Base-by-base conservation (phyloP, 2,888 invertebrate species). In the Nomada fucata region DNA sequence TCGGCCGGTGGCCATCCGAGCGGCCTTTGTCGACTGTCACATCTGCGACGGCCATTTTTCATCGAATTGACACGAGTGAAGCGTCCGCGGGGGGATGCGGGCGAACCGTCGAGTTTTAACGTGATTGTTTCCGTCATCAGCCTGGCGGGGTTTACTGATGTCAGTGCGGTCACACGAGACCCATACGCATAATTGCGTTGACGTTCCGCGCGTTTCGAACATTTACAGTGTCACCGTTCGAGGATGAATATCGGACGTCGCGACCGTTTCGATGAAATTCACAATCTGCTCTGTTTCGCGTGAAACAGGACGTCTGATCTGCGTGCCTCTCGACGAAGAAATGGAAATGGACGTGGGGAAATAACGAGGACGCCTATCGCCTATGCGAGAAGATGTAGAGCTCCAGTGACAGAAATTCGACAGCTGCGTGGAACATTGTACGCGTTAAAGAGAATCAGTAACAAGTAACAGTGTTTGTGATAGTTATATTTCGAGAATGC, bases 141-240 rank as follows among this genome's bases (percentile, higher is more conserved):
- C 15, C 42, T 50, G 55, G 26, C 53, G 50, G 13, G 65, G 72
- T 79, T 73, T 81, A 67, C 73, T 65, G 68, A 72, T 79, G 72
- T 57, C 65, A 64, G 57, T 64, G 70, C 20, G 72, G 65, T 68
- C 26, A 47, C 26, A 47, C 80, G 67, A 65, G 69, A 73, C 73
- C 73, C 69, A 60, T 77, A 64, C 79, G 81, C 80, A 79, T 79
- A 79, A 80, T 79, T 79, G 80, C 71, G 67, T 80, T 79, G 79
- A 79, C 79, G 71, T 69, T 52, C 44, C 52, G 11, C 52, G 64
- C 63, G 44, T 63, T 64, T 59, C 68, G 77, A 63, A 76, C 78
- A 59, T 76, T 68, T 57, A 76, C 68, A 50, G 26, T 50, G 78
- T 64, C 77, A 77, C 78, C 36, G 47, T 18, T 10, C 61, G 57